Conservation (phyloP, 2,888 invertebrate species). For the Andrena bicolor region DNA sequence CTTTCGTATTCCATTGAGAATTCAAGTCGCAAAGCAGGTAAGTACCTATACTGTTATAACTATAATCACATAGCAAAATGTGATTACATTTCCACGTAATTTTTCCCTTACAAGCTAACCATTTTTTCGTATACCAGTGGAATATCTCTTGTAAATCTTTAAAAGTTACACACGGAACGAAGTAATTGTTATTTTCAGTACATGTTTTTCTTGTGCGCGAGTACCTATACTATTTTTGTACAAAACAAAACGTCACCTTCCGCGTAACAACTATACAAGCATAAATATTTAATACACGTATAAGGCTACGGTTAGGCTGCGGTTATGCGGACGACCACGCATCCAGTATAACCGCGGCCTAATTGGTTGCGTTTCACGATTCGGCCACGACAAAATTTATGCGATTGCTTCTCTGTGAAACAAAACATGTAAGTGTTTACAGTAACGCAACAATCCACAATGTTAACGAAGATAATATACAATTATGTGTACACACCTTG, state of each 20-base stretch:
- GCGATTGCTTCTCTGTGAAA: neutral
- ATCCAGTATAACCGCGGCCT: no score
- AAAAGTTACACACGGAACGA: neutral
- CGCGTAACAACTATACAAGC: neutral
- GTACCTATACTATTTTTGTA: neutral
- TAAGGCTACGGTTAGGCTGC: neutral
- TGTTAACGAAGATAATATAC: conserved; percentile 7
- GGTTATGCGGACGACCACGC: no score
- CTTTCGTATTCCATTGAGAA: conserved; percentile 6
- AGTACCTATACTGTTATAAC: conserved; percentile 12
- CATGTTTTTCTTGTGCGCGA: conserved; percentile 7
- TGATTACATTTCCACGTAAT: conserved; percentile 20
- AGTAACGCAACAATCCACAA: neutral
- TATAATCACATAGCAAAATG: conserved; percentile 7
- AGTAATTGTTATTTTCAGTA: neutral
- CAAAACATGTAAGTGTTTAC: neutral
- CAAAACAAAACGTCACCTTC: neutral
- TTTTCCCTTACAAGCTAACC: conserved; percentile 18
- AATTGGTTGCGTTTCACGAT: conserved; percentile 4
- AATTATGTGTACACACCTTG: no score
- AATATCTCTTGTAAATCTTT: neutral
- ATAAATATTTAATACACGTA: neutral
- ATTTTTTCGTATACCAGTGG: conserved; percentile 38
- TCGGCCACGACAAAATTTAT: neutral
- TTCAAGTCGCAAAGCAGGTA: conserved; percentile 26